Conservation (phyloP, 2,888 invertebrate genomes). For the Aleiodes leptofemur region DNA sequence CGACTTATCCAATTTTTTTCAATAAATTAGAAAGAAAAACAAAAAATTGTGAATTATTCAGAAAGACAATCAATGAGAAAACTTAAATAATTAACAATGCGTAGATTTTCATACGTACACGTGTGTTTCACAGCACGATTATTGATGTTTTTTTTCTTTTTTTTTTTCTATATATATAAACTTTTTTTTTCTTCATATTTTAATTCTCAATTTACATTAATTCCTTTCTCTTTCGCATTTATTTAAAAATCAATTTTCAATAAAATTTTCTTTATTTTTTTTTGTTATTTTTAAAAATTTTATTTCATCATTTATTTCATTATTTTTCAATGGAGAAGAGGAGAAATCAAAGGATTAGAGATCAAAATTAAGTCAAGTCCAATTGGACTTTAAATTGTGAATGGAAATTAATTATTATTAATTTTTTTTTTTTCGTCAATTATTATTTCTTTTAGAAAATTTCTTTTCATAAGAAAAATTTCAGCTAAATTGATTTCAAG, state of each 20-base stretch:
- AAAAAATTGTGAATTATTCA: constrained; percentile 48
- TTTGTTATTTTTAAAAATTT: constrained; percentile 34
- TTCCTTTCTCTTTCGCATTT: constrained; percentile 28
- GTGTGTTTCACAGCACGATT: constrained; percentile 59
- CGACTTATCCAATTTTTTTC: background rate
- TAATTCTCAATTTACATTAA: constrained; percentile 21
- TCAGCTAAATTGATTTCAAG: too few relatives aligned
- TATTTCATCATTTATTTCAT: too few relatives aligned
- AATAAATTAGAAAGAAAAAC: constrained; percentile 24
- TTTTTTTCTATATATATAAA: constrained; percentile 55
- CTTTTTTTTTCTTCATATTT: constrained; percentile 34
- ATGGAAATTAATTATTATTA: too few relatives aligned
- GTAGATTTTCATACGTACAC: constrained; percentile 72
- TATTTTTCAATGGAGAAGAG: too few relatives aligned
- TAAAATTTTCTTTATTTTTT: constrained; percentile 6
- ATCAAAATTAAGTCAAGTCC: constrained; percentile 27
- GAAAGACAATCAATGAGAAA: constrained; percentile 66
- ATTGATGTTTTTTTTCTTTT: constrained; percentile 55
- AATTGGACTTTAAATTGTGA: background rate
- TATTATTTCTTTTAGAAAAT: too few relatives aligned
- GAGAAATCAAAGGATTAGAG: constrained; percentile 36
- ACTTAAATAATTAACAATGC: constrained; percentile 67
- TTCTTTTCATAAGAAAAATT: too few relatives aligned
- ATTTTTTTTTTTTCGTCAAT: background rate
- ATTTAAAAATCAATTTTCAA: background rate